Base-by-base conservation (phyloP, 2,113 vertebrate genomes). In the Argyrosomus japonicus region DNA sequence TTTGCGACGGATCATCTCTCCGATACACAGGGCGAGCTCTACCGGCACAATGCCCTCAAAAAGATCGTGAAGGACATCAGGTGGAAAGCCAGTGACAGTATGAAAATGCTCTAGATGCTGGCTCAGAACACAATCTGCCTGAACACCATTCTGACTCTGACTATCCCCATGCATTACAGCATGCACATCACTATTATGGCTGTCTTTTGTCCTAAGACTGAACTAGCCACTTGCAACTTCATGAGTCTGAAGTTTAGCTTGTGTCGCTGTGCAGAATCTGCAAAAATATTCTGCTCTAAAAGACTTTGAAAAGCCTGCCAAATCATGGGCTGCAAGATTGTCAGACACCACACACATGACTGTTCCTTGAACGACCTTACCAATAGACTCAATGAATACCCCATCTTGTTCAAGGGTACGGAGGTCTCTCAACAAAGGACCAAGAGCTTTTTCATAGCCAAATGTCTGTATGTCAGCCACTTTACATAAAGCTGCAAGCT, bases 401-500 rank as follows among this genome's bases (percentile, higher is more conserved):
- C 21, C 29, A 17, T 57, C 32, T 71, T 25, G 32, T 25, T 71
- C 51, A 57, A 56, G 68, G 53, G 53, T 71, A 21, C 0, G 4
- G 27, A 25, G 12, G 21, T 56, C 68, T 70, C 8, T 40, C n/a
- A 54, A 40, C 50, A 40, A 40, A 40, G 32, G 68, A 57, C 54
- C 32, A 40, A 43, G 15, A 5, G 25, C 47, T 36, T 3, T 57
- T 71, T 71, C 2, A 23, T 40, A 43, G 21, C 51, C 68, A 40
- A 3, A 71, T 32, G 0, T 25, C 51, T 71, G 21, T 10, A 71
- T 2, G 19, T 45, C 53, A 57, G 68, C 1, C 0, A 57, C 36
- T 15, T 71, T 57, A 18, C 53, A 57, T 23, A 43, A 5, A 53
- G 68, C 68, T 23, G 68, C 68, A 15, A n/a, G n/a, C 36, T 71